These are phyloP conservation scores for Papilio aristodemus DNA, from an alignment of 1,140 invertebrate genomes.

Conservation along the genomic window DNA sequence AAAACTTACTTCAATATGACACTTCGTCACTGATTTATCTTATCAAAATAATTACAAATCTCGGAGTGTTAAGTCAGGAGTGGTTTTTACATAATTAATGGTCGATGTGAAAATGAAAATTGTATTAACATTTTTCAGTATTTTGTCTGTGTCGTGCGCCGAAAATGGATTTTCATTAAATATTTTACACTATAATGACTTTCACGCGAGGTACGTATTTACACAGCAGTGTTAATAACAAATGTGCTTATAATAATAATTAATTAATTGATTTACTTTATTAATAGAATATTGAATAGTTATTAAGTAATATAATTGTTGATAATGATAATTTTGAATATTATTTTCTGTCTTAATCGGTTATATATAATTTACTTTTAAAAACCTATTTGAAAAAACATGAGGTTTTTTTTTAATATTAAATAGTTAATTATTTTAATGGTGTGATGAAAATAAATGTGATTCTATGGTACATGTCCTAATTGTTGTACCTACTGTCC, in stretches of 20 bases:
- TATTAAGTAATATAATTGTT: background rate
- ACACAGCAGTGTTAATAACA: background rate
- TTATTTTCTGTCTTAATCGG: background rate
- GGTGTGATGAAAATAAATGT: too few species aligned
- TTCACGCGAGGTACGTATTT: slow-evolving; percentile 82
- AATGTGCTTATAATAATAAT: background rate
- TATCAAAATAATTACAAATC: slow-evolving; percentile 17
- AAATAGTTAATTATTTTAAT: too few species aligned
- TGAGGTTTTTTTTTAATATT: too few species aligned
- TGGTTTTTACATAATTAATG: slow-evolving; percentile 4
- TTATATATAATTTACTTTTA: too few species aligned
- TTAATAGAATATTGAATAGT: background rate
- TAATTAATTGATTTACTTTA: background rate
- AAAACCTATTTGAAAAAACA: too few species aligned
- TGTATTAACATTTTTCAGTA: slow-evolving; percentile 31
- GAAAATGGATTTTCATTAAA: slow-evolving; percentile 72
- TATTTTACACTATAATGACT: slow-evolving; percentile 86
- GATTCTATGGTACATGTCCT: too few species aligned
- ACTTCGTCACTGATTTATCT: background rate
- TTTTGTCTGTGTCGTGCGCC: slow-evolving; percentile 35
- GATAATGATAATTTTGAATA: background rate
- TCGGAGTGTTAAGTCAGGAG: background rate
- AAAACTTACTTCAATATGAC: background rate
- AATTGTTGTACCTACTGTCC: too few species aligned
- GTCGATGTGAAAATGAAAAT: slow-evolving; percentile 14